Evolutionary conservation across 2,888 invertebrate genomes (phyloP), one percentile per base, ranked within the genome.

Genomic region (Stenotaenia linearis): DNA sequence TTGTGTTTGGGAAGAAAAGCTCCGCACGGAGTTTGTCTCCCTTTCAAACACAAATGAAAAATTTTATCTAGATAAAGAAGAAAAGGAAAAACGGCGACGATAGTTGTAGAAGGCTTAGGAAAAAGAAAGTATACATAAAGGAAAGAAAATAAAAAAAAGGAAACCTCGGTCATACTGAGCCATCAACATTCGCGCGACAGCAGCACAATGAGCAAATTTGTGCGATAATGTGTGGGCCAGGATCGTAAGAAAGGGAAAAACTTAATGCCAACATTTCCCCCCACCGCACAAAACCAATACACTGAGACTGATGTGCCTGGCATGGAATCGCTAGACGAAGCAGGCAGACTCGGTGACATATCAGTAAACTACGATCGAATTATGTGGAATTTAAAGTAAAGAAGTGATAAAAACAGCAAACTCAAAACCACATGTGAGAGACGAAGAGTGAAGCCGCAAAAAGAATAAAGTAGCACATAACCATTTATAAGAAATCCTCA

Each of bases 321-420:
- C 56, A 56, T 23, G 7, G 56, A 5, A 56, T 56, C 56, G 56
- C 18, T 56, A 56, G 10, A 56, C 21, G 23, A 23, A 56, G n/a
- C n/a, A n/a, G n/a, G 56, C 56, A 18, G 18, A 56, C 56, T 56
- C 23, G 56, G 56, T 56, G 56, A 56, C 56, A 56, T 56, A 23
- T 56, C 15, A 21, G 56, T 18, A 9, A 56, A 56, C 15, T 56
- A 10, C 21, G 21, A 56, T 56, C 56, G 56, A 56, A 56, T 56
- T 56, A 56, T 56, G 56, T 56, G 56, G 56, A 56, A 56, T 56
- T 56, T 56, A 56, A 56, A 56, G 56, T 56, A 56, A 56, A 56
- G 56, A 23, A 56, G 56, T 56, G 56, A 56, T 56, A 56, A 56
- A 56, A 56, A 56, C 56, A 23, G 21, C n/a, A 56, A 40, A 40